Evolutionary conservation across 2,113 vertebrate genomes (phyloP), one percentile per base, ranked within the genome.

Genomic region (Phocoena sinus): DNA sequence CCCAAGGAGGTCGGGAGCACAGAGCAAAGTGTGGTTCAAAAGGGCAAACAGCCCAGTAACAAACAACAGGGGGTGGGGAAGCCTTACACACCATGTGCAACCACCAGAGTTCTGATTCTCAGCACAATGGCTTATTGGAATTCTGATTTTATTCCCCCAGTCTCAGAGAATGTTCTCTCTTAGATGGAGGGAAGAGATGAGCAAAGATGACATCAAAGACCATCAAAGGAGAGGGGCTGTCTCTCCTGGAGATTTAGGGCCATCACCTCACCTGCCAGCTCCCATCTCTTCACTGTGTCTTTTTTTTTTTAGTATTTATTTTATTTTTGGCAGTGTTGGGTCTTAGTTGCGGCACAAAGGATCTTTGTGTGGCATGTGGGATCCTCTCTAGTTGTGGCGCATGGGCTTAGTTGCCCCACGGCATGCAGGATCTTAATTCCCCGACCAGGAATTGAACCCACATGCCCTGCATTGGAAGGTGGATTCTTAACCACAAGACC

Each of bases 101-200:
- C 36, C 53, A 15, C 11, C 21, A 18, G 2, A 44, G 38, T 17
- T 63, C 76, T 6, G 9, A n/a, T 50, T 77, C 38, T 86, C 8
- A 26, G 28, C 4, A 20, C 63, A 9, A 1, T 21, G 25, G 28
- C 12, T 9, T 26, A 0, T 0, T 15, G 2, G 26, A 11, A 56
- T 70, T 71, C 56, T 81, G 20, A 6, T 70, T n/a, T 71, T 2
- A 36, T 38, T 71, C 31, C 31, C 11, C 10, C 9, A 25, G 33
- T 3, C 41, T 67, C 4, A 21, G 7, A 70, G 25, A 41, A 85
- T 31, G 14, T 9, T 31, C 9, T 65, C 11, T 47, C 31, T 28
- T 44, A 17, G 3, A 12, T 6, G 50, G 21, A 70, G 20, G 67
- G 18, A 95, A 8, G 11, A 73, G 8, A 15, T 68, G 58, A 50